phyloP scores from a whole-genome alignment of 2,888 invertebrate genomes.

The Heteromurus nitidus region DNA sequence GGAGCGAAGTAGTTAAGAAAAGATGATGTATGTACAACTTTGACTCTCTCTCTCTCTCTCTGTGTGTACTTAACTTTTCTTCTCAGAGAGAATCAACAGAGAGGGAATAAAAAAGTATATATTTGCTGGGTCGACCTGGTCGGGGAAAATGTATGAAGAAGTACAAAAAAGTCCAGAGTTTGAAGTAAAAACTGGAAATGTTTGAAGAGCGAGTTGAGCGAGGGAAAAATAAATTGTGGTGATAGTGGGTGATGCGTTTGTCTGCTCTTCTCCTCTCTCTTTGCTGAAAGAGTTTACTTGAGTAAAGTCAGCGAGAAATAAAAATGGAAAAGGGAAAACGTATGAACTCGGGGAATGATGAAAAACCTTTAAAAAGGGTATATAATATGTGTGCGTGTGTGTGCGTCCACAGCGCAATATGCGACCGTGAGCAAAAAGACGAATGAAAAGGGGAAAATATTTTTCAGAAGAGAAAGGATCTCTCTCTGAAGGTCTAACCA shows the following conservation, averaged over 20 bases:
- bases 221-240: slow-evolving; percentile 39
- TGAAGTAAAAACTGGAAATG: slow-evolving; percentile 48
- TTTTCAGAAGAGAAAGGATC: slow-evolving; percentile 42
- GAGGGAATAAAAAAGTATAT: slow-evolving; percentile 25
- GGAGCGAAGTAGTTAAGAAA: too few relatives aligned
- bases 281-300: slow-evolving; percentile 14
- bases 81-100: slow-evolving; percentile 11
- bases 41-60: too few relatives aligned
- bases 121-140: slow-evolving; percentile 33
- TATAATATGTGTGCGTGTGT: not conserved
- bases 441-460: too few relatives aligned
- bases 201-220: slow-evolving; percentile 42
- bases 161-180: slow-evolving; percentile 3
- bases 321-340: not conserved
- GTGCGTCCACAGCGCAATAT: not conserved
- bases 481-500: slow-evolving; percentile 16
- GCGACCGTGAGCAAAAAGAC: too few relatives aligned
- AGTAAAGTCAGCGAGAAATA: slow-evolving; percentile 1
- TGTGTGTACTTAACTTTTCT: slow-evolving; percentile 33
- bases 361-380: not conserved
- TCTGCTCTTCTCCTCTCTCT: slow-evolving; percentile 4
- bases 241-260: slow-evolving; percentile 53
- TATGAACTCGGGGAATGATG: not conserved
- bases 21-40: too few relatives aligned
- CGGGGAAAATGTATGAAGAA: not conserved